Base-by-base conservation (phyloP, 1,140 invertebrate genomes). In the Psilanteris sp. region DNA sequence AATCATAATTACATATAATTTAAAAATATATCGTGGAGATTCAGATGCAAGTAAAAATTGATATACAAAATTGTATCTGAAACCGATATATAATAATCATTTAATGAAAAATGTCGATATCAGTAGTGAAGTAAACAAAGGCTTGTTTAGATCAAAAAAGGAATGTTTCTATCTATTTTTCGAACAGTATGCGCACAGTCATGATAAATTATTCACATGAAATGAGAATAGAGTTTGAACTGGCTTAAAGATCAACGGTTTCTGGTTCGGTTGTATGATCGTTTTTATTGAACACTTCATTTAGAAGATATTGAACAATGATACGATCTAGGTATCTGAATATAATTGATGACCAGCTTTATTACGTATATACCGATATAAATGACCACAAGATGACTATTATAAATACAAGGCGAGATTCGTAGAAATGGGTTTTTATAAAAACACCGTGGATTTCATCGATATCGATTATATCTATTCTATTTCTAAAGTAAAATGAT, bases 171-270 rank as follows among this genome's bases (percentile, higher is more conserved):
- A 52, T 76, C 80, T 83, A 81, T 80, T 81, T 83, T 79, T 81
- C 83, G 82, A 77, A 77, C 72, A 59, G 57, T 77, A 48, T 71
- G 67, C 74, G 77, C 75, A 77, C 71, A 57, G 48, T 57, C 59
- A 46, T 55, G 81, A 85, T 86, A 85, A 86, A 85, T 86, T 80
- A 85, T 74, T 57, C 43, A 31, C 67, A 43, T 68, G 27, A 22
- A 43, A 15, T 20, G 27, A 57, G 64, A 59, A 43, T 48, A 39
- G 50, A 20, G 59, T 64, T 64, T 39, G 48, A 71, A 39, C 18
- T 32, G 29, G 43, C 43, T 62, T 27, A 29, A 72, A 43, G 57
- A 37, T 72, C 61, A 41, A 8, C 27, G 29, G 10, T 66, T 48
- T 54, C 41, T 77, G 54, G 55, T n/a, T n/a, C n/a, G n/a, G n/a